A percentile compares a stretch with the other conserved stretches of the same genome.
Evolutionary conservation across 2,888 invertebrate species (phyloP).

Genomic region (Habroteleia sp.): DNA sequence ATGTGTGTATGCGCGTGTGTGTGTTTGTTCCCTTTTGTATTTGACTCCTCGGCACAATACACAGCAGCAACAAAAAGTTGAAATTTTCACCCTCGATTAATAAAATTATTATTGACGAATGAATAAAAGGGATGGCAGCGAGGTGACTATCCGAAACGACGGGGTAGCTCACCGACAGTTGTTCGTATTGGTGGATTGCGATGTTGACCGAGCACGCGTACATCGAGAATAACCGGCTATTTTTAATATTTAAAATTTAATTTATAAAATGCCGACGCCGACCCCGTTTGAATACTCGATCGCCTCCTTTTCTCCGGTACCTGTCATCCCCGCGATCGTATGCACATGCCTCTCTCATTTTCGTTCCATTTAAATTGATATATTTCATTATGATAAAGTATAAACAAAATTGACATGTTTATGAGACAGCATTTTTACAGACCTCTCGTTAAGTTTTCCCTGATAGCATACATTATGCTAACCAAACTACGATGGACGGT

Average conservation of each 20-base stretch:
- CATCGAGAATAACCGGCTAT: slow-evolving; percentile 73
- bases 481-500: too few species aligned
- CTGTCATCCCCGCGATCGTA: too few species aligned
- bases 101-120: slow-evolving; percentile 81
- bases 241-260: slow-evolving; percentile 82
- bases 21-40: too few species aligned
- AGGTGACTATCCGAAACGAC: slow-evolving; percentile 61
- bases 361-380: slow-evolving; percentile 40
- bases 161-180: slow-evolving; percentile 21
- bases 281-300: slow-evolving; percentile 13
- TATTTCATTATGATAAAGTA: slow-evolving; percentile 48
- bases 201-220: slow-evolving; percentile 14
- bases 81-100: slow-evolving; percentile 80
- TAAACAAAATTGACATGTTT: slow-evolving; percentile 12
- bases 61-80: slow-evolving; percentile 63
- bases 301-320: neutral
- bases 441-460: neutral
- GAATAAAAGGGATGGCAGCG: slow-evolving; percentile 76
- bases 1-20: too few species aligned
- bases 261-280: slow-evolving; percentile 79
- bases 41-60: neutral
- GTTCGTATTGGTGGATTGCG: slow-evolving; percentile 41
- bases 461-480: too few species aligned
- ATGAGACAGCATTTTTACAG: slow-evolving; percentile 6
- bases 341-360: slow-evolving; percentile 16